A percentile compares a stretch with the other conserved stretches of the same genome.
Conservation (phyloP, 2,113 vertebrate species). For the Plecturocebus donacophilus region DNA sequence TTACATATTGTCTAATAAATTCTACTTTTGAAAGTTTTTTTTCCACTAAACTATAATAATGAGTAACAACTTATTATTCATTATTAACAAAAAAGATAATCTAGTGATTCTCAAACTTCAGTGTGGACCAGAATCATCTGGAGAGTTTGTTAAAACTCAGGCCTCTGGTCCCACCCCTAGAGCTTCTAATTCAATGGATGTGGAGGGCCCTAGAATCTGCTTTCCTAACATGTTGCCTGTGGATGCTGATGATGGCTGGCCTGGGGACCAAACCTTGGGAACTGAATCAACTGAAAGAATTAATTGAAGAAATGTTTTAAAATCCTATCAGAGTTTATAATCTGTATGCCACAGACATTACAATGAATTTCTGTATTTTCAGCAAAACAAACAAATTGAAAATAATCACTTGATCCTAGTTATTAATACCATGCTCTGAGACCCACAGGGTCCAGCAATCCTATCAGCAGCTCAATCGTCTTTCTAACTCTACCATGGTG, state of each 20-base stretch:
- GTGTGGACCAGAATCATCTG: neutral
- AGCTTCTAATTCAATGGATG: conserved; percentile 16
- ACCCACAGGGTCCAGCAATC: neutral
- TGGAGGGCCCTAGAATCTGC: neutral
- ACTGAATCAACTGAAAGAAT: neutral
- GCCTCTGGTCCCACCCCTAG: neutral
- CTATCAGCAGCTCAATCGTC: neutral
- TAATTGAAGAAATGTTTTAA: conserved; percentile 1
- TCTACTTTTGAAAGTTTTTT: conserved; percentile 44
- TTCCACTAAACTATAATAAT: conserved; percentile 20
- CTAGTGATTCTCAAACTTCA: conserved; percentile 29
- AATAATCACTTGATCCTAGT: conserved; percentile 9
- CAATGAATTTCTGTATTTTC: conserved; percentile 52
- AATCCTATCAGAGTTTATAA: conserved; percentile 12
- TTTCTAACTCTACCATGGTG: neutral
- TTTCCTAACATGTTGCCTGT: conserved; percentile 13
- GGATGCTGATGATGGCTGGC: neutral
- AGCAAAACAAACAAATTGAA: conserved; percentile 37
- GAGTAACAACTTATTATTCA: neutral
- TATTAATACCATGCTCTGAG: neutral
- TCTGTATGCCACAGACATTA: neutral
- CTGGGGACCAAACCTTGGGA: neutral
- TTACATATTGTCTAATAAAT: neutral
- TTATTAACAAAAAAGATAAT: conserved; percentile 13
- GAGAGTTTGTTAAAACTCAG: conserved; percentile 24